Evolutionary conservation across 2,113 vertebrate species (phyloP).

Genomic region (Montifringilla adamsi): DNA sequence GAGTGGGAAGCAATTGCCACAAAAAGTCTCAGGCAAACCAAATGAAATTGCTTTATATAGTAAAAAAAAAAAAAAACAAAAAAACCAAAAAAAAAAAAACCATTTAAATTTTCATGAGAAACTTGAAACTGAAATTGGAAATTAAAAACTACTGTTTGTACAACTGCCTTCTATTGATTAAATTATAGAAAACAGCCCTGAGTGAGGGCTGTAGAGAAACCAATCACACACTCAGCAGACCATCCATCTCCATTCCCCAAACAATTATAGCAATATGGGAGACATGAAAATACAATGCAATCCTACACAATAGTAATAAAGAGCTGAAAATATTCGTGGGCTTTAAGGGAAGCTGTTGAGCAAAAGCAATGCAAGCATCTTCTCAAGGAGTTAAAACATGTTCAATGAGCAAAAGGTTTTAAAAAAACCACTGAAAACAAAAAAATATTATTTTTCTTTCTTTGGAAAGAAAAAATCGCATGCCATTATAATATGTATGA

Average conservation of each 20-base stretch:
- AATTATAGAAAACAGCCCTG: background rate
- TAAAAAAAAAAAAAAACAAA: background rate
- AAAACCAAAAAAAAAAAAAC: too few relatives aligned
- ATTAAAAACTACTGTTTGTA: conserved; percentile 17
- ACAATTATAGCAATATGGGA: background rate
- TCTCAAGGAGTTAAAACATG: background rate
- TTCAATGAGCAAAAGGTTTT: background rate
- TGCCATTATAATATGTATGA: background rate
- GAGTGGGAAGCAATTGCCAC: background rate
- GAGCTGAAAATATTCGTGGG: background rate
- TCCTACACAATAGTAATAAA: background rate
- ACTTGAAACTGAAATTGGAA: conserved; percentile 4
- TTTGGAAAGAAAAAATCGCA: background rate
- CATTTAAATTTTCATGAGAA: background rate
- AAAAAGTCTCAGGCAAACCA: background rate
- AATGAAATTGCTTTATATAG: background rate
- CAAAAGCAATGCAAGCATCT: background rate
- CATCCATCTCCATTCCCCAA: background rate
- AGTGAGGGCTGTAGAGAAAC: background rate
- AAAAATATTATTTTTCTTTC: background rate
- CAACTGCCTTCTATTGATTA: background rate
- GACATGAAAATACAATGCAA: background rate
- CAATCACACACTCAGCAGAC: background rate
- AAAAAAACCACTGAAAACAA: background rate
- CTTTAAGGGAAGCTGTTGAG: background rate